Conservation (phyloP, 2,888 invertebrate species). For the Nomada lathburiana region DNA sequence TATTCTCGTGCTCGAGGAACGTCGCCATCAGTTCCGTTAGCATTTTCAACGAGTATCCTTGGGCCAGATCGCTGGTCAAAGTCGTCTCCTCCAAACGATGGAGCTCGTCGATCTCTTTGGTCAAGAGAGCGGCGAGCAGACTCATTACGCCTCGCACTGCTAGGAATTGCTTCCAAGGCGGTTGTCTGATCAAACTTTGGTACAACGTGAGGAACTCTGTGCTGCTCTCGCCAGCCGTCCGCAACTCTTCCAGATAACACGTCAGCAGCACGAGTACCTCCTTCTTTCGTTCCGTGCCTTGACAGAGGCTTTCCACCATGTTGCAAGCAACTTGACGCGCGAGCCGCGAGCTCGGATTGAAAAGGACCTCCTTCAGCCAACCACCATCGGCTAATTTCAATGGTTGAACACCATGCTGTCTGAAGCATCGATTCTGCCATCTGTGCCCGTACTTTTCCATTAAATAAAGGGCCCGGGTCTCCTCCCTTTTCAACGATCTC, state of each 20-base stretch:
- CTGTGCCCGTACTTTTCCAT: constrained; percentile 90
- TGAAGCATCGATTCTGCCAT: constrained; percentile 86
- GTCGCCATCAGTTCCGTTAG: constrained; percentile 94
- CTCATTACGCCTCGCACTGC: constrained; percentile 94
- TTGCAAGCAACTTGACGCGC: constrained; percentile 95
- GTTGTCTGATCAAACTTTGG: constrained; percentile 92
- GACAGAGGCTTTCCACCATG: constrained; percentile 93
- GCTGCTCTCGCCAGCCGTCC: constrained; percentile 95
- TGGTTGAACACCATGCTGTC: constrained; percentile 86
- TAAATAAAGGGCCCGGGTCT: constrained; percentile 86
- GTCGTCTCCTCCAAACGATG: constrained; percentile 96
- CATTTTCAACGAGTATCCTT: constrained; percentile 96
- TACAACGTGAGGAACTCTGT: constrained; percentile 95
- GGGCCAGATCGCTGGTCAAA: constrained; percentile 96
- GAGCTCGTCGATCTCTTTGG: constrained; percentile 94
- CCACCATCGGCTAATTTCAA: constrained; percentile 89
- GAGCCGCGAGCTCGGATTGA: constrained; percentile 95
- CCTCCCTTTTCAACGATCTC: constrained; percentile 79
- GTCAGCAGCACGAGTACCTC: constrained; percentile 94
- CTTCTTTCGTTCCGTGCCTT: constrained; percentile 88
- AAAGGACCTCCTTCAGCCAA: constrained; percentile 96
- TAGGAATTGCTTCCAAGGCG: constrained; percentile 97
- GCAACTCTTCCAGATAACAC: constrained; percentile 94
- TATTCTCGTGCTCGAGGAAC: constrained; percentile 94
- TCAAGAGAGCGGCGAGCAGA: constrained; percentile 93